Evolutionary conservation across 2,888 invertebrate genomes (phyloP).

Genomic region (Luperina testacea): DNA sequence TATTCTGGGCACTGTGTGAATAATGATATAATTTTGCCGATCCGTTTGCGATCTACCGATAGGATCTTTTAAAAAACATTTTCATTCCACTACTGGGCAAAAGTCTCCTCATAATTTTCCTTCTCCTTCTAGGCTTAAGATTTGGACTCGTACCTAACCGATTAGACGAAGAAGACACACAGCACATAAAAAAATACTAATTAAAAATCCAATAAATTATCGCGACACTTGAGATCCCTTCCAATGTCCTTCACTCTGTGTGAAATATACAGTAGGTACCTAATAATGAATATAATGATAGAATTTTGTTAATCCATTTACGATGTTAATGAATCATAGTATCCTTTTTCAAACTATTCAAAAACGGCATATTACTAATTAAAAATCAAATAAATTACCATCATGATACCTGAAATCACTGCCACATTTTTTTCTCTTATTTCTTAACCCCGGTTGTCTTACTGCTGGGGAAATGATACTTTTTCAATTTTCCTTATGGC

Average conservation of each 20-base stretch:
- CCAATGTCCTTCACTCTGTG: background rate
- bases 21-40: background rate
- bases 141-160: too few species aligned
- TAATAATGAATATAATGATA: background rate
- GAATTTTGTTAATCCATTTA: background rate
- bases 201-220: background rate
- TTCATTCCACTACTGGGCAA: too few species aligned
- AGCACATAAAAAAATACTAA: too few species aligned
- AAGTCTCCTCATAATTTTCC: too few species aligned
- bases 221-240: background rate
- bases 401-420: background rate
- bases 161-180: background rate
- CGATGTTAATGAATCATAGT: background rate
- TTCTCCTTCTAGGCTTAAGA: too few species aligned
- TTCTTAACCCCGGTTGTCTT: background rate
- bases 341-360: background rate
- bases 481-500: background rate
- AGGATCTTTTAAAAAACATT: background rate
- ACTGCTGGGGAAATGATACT: background rate
- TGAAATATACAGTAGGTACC: background rate
- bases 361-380: background rate
- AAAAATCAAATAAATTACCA: background rate
- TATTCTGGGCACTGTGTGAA: background rate
- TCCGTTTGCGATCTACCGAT: background rate
- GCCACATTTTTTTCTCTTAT: too few species aligned